phyloP scores from a whole-genome alignment of 1,140 invertebrate genomes.

The Pogonomyrmex barbatus region DNA sequence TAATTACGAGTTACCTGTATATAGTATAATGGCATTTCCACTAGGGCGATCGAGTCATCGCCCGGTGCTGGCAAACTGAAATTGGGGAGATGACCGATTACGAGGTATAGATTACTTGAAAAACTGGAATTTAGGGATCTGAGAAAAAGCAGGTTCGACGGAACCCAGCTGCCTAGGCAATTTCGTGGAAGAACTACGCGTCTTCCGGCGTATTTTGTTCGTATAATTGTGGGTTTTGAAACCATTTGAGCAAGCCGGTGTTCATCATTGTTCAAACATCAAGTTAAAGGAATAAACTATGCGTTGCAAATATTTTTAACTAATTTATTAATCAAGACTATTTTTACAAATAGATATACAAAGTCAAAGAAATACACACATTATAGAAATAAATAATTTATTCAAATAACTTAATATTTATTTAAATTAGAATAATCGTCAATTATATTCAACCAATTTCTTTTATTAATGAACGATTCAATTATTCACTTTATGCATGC shows the following conservation, averaged over 20 bases:
- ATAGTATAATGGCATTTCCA: slow-evolving; percentile 41
- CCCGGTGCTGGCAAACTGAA: slow-evolving; percentile 32
- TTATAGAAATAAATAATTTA: neutral
- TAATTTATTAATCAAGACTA: neutral
- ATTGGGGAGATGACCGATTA: slow-evolving; percentile 42
- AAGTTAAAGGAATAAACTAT: neutral
- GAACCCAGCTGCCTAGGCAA: slow-evolving; percentile 57
- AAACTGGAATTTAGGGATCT: slow-evolving; percentile 26
- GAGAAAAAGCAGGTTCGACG: slow-evolving; percentile 35
- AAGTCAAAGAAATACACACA: neutral
- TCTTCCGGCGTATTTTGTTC: slow-evolving; percentile 36
- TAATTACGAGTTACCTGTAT: slow-evolving; percentile 66
- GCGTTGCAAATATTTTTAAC: neutral
- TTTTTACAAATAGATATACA: neutral
- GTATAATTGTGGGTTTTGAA: slow-evolving; percentile 20
- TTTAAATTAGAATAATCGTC: neutral
- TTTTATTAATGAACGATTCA: neutral
- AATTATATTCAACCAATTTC: neutral
- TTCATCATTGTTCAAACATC: slow-evolving; percentile 17
- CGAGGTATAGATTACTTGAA: slow-evolving; percentile 26
- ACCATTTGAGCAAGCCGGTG: no score
- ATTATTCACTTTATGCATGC: neutral
- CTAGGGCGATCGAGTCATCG: slow-evolving; percentile 35
- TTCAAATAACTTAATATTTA: slow-evolving; percentile 13
- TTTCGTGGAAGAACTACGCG: slow-evolving; percentile 38